Evolutionary conservation across 2,888 invertebrate genomes (phyloP).

Genomic region (Lobophora halterata): DNA sequence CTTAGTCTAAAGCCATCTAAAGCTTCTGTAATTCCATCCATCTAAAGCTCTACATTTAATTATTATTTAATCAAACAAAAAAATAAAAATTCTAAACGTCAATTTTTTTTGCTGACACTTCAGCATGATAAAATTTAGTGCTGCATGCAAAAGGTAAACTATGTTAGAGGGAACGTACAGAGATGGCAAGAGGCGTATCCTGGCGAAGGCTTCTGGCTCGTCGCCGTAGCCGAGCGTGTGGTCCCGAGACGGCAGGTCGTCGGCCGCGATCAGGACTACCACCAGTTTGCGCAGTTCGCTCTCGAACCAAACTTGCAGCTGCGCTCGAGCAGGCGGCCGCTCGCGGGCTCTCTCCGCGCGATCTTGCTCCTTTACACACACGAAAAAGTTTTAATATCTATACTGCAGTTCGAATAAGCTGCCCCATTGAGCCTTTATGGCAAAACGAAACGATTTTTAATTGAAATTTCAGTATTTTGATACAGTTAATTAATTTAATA

Average conservation of each 20-base stretch:
- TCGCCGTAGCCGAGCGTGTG: conserved; percentile 88
- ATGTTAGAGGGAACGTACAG: conserved; percentile 80
- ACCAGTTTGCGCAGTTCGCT: conserved; percentile 90
- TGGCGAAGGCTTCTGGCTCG: conserved; percentile 91
- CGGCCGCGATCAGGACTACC: conserved; percentile 92
- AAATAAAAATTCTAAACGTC: too few relatives aligned
- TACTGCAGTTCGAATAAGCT: conserved; percentile 28
- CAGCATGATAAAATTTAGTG: not conserved
- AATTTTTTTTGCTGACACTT: too few relatives aligned
- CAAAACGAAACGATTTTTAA: not conserved
- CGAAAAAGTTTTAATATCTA: conserved; percentile 10
- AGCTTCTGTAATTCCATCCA: too few relatives aligned
- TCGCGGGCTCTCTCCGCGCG: conserved; percentile 75
- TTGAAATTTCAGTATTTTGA: too few relatives aligned
- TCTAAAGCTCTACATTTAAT: too few relatives aligned
- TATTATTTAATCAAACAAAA: too few relatives aligned
- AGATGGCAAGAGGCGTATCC: conserved; percentile 88
- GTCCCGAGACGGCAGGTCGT: conserved; percentile 90
- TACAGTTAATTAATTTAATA: too few relatives aligned
- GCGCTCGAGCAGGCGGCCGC: conserved; percentile 89
- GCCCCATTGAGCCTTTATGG: conserved; percentile 12
- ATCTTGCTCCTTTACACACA: conserved; percentile 66
- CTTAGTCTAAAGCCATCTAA: too few relatives aligned
- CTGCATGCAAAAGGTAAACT: not conserved
- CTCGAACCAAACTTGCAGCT: conserved; percentile 94